Evolutionary conservation across 2,797 vertebrate species (phyloP).

Genomic region (Tolypeutes matacus): DNA sequence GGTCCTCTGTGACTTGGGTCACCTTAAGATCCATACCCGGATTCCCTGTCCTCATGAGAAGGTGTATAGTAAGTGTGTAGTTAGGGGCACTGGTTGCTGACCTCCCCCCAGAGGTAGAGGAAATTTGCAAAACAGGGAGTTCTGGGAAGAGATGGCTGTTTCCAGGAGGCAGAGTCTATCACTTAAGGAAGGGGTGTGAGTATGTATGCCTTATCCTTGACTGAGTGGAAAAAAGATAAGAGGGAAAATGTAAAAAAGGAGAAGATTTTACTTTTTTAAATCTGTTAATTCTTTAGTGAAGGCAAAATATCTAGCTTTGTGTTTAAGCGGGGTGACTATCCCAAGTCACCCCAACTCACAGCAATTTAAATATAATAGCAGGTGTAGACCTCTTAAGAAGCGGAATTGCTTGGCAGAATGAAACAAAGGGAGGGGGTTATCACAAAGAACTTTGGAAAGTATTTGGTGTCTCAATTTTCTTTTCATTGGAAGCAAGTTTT

Average conservation of each 20-base stretch:
- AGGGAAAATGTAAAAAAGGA: neutral
- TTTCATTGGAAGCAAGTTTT: neutral
- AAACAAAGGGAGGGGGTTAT: constrained; percentile 9
- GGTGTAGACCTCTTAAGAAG: neutral
- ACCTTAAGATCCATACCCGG: neutral
- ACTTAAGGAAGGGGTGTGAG: neutral
- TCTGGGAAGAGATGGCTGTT: neutral
- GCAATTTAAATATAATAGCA: constrained; percentile 58
- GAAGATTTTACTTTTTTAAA: neutral
- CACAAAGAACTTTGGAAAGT: constrained; percentile 15
- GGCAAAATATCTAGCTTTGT: neutral
- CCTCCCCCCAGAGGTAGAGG: too few species aligned
- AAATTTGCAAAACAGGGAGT: neutral
- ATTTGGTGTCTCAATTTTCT: neutral
- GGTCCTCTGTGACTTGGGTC: neutral
- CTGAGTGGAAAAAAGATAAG: neutral
- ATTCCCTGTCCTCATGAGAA: neutral
- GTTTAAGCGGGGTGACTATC: constrained; percentile 5
- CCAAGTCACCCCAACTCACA: neutral
- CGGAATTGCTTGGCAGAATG: constrained; percentile 5
- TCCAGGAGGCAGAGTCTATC: neutral
- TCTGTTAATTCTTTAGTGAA: constrained; percentile 9
- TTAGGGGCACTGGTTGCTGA: neutral
- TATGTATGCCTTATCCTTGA: neutral
- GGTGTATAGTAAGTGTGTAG: neutral